Evolutionary conservation across 2,113 vertebrate species (phyloP).

Genomic region (Neodontobutis hainanensis): DNA sequence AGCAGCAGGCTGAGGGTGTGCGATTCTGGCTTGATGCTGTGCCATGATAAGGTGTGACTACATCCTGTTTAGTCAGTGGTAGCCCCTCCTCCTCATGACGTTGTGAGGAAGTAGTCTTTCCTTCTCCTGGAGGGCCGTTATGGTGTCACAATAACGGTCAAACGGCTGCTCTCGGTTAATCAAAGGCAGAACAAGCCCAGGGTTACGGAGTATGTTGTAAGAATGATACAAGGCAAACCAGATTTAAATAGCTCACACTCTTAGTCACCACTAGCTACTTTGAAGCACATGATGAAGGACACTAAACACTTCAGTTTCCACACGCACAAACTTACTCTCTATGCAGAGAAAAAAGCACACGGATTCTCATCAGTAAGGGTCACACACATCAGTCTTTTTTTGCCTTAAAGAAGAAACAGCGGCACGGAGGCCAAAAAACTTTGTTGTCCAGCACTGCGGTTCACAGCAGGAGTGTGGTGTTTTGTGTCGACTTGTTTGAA

Average conservation of each 20-base stretch:
- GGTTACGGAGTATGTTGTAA: slow-evolving; percentile 1
- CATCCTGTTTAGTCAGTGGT: slow-evolving; percentile 66
- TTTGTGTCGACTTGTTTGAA: slow-evolving; percentile 16
- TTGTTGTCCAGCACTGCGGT: background rate
- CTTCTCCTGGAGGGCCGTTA: slow-evolving; percentile 16
- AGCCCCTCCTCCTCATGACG: slow-evolving; percentile 31
- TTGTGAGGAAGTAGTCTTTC: slow-evolving; percentile 40
- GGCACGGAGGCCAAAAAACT: slow-evolving; percentile 43
- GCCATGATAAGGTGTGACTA: slow-evolving; percentile 38
- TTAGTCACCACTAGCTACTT: slow-evolving; percentile 17
- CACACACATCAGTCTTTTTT: slow-evolving; percentile 5
- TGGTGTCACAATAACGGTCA: slow-evolving; percentile 40
- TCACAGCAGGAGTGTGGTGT: slow-evolving; percentile 68
- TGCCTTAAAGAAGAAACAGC: slow-evolving; percentile 38
- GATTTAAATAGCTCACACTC: slow-evolving; percentile 3
- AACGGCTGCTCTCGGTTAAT: slow-evolving; percentile 30
- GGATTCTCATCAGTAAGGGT: no score
- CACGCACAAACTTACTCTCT: slow-evolving; percentile 1
- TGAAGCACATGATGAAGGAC: background rate
- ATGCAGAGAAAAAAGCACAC: background rate
- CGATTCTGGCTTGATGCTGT: slow-evolving; percentile 35
- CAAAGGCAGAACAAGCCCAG: slow-evolving; percentile 18
- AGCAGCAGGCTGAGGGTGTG: slow-evolving; percentile 27
- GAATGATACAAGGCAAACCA: slow-evolving; percentile 12
- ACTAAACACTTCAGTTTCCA: slow-evolving; percentile 12